Conservation (phyloP, 2,888 invertebrate genomes). For the Caenorhabditis sp. region DNA sequence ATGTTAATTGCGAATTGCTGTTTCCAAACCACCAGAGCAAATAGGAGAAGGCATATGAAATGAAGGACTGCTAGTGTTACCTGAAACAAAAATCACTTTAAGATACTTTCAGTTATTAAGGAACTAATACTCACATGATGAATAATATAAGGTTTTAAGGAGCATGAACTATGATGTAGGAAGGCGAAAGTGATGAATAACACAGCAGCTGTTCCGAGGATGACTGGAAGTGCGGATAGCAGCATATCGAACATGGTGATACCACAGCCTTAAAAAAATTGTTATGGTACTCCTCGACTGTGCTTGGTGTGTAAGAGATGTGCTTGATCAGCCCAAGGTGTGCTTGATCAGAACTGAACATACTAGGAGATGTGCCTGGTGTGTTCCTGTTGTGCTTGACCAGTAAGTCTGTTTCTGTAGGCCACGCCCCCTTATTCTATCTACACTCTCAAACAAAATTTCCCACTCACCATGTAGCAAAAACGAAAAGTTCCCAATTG, state of each 20-base stretch:
- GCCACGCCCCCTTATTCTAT: too few relatives aligned
- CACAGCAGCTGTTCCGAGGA: slow-evolving; percentile 45
- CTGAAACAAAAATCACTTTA: slow-evolving; percentile 10
- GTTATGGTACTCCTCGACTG: too few relatives aligned
- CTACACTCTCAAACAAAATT: too few relatives aligned
- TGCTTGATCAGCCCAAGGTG: too few relatives aligned
- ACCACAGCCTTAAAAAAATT: slow-evolving; percentile 55
- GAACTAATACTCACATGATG: slow-evolving; percentile 51
- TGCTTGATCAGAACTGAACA: too few relatives aligned
- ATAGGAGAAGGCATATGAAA: slow-evolving; percentile 15
- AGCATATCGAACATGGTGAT: slow-evolving; percentile 52
- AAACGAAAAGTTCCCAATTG: slow-evolving; percentile 42
- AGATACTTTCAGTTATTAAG: too few relatives aligned
- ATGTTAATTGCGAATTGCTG: slow-evolving; percentile 27
- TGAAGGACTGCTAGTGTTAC: slow-evolving; percentile 32
- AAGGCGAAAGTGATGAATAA: slow-evolving; percentile 59
- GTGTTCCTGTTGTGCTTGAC: too few relatives aligned
- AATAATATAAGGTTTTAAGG: slow-evolving; percentile 61
- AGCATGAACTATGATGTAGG: slow-evolving; percentile 56
- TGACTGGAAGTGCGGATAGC: slow-evolving; percentile 42
- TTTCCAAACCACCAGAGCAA: slow-evolving; percentile 37
- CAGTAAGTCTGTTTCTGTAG: too few relatives aligned
- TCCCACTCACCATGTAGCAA: slow-evolving; percentile 42
- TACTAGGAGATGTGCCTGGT: too few relatives aligned
- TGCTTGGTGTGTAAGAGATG: too few relatives aligned